phyloP scores from a whole-genome alignment of 2,797 vertebrate genomes.

The Austrolebias charrua region DNA sequence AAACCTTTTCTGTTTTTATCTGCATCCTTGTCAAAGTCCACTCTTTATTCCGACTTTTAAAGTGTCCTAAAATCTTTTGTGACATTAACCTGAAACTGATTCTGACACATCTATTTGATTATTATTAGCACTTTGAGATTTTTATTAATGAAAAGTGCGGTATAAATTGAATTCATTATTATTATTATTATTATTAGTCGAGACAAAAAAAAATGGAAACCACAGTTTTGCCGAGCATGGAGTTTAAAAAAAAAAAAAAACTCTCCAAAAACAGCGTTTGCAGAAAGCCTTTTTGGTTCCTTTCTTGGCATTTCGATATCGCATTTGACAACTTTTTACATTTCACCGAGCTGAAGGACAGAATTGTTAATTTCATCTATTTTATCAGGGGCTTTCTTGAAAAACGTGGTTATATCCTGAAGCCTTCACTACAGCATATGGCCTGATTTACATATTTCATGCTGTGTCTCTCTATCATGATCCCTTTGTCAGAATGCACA shows the following conservation, averaged over 20 bases:
- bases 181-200: no score
- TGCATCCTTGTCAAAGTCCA: conserved; percentile 15
- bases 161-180: no score
- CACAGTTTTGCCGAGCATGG: not conserved
- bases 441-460: conserved; percentile 38
- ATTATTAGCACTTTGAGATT: no score
- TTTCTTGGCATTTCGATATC: conserved; percentile 24
- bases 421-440: conserved; percentile 22
- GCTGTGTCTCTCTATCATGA: conserved; percentile 19
- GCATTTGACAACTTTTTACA: conserved; percentile 12
- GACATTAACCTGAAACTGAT: conserved; percentile 26
- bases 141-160: no score
- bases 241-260: no score
- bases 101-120: no score
- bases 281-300: conserved; percentile 6
- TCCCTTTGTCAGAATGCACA: conserved; percentile 26
- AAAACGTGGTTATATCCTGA: conserved; percentile 20
- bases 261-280: conserved; percentile 6
- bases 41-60: conserved; percentile 22
- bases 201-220: conserved; percentile 2
- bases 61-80: conserved; percentile 20
- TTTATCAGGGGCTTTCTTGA: conserved; percentile 14
- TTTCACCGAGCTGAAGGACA: conserved; percentile 20
- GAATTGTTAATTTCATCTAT: conserved; percentile 26
- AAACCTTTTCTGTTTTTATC: not conserved